A percentile compares a stretch with the other conserved stretches of the same genome.
These are phyloP conservation scores for Fregata magnificens DNA, from an alignment of 2,113 vertebrate species.

Conservation along the genomic window DNA sequence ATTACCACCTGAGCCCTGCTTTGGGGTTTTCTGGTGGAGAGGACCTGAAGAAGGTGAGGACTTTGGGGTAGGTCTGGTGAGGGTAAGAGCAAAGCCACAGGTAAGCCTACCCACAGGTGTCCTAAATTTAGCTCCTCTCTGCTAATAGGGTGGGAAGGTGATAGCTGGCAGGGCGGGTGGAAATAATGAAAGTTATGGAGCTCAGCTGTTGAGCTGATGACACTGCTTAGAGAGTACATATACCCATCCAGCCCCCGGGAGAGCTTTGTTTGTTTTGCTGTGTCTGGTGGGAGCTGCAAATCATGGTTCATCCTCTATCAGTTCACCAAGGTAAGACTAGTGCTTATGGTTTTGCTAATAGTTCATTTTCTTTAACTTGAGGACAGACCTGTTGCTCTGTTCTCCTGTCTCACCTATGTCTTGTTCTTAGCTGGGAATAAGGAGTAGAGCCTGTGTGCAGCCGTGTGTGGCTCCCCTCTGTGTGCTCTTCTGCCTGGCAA, in stretches of 20 bases:
- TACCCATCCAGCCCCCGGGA: rapidly evolving
- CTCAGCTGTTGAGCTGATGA: background rate
- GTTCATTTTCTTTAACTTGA: rapidly evolving
- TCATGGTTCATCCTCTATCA: rapidly evolving
- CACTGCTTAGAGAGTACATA: background rate
- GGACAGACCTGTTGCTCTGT: background rate
- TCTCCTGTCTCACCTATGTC: background rate
- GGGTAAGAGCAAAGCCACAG: background rate
- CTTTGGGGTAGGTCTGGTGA: background rate
- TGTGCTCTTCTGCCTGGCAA: background rate
- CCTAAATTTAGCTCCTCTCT: background rate
- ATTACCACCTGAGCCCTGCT: background rate
- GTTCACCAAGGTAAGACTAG: background rate
- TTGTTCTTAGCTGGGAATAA: background rate
- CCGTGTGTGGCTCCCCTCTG: background rate
- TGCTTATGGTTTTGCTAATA: background rate
- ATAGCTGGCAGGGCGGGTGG: background rate
- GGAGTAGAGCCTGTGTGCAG: rapidly evolving
- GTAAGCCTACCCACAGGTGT: background rate
- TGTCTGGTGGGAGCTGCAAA: background rate
- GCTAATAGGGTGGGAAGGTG: background rate
- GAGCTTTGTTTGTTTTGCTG: background rate
- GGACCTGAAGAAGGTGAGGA: background rate
- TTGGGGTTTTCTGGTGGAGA: background rate
- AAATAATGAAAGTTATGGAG: background rate